phyloP scores from a whole-genome alignment of 2,888 invertebrate genomes.

The Halictus ligatus region DNA sequence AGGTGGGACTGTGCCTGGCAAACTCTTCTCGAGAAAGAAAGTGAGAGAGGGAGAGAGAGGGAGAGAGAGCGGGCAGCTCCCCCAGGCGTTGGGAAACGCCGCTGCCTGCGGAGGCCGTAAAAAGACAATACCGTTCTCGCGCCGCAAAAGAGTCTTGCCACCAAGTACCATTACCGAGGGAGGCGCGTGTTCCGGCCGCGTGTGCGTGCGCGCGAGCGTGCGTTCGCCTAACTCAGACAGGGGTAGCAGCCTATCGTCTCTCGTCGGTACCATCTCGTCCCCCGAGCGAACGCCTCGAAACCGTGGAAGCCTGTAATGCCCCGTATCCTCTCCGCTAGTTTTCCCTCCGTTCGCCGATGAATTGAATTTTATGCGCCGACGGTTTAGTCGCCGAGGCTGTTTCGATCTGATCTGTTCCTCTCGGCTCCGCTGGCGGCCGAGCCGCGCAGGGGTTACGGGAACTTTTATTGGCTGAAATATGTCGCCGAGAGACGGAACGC shows the following conservation, averaged over 20 bases:
- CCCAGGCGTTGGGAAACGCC: slow-evolving; percentile 71
- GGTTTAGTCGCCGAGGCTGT: slow-evolving; percentile 71
- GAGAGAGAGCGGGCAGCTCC: slow-evolving; percentile 35
- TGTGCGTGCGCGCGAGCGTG: slow-evolving; percentile 3
- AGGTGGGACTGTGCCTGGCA: slow-evolving; percentile 49
- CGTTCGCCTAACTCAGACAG: background rate
- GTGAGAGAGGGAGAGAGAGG: too few species aligned
- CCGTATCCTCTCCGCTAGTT: slow-evolving; percentile 10
- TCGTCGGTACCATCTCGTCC: slow-evolving; percentile 7
- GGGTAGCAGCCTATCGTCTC: background rate
- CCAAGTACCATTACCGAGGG: slow-evolving; percentile 69
- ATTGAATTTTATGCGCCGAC: slow-evolving; percentile 77
- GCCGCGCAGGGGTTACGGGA: background rate
- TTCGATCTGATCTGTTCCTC: background rate
- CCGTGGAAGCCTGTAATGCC: slow-evolving; percentile 40
- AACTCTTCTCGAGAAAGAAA: background rate
- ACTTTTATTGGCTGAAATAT: slow-evolving; percentile 19
- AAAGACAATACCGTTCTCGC: slow-evolving; percentile 82
- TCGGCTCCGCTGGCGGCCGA: background rate
- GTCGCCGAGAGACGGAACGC: background rate
- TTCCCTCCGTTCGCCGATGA: slow-evolving; percentile 58
- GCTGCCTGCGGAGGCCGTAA: slow-evolving; percentile 80
- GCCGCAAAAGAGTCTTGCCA: slow-evolving; percentile 74
- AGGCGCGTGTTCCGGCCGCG: slow-evolving; percentile 13
- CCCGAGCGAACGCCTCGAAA: slow-evolving; percentile 16